These are phyloP conservation scores for Neoitamus cyanurus DNA, from an alignment of 2,888 invertebrate genomes.

Conservation along the genomic window DNA sequence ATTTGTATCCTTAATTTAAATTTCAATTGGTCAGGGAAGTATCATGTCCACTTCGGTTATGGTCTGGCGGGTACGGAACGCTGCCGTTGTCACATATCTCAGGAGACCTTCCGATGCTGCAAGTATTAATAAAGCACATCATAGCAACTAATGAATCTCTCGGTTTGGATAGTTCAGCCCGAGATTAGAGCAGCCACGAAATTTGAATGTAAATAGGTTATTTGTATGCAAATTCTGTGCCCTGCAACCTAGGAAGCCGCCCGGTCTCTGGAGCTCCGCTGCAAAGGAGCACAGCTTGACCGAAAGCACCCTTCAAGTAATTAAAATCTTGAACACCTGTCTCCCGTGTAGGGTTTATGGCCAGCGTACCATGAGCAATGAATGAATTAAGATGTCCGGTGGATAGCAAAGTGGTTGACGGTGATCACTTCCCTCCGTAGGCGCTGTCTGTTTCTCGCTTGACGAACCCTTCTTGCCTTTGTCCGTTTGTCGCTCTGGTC, in stretches of 20 bases:
- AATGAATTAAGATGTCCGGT: constrained; percentile 49
- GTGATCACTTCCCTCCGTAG: not conserved
- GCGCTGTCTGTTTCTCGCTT: constrained; percentile 15
- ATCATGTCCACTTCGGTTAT: not conserved
- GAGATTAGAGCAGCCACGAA: constrained; percentile 39
- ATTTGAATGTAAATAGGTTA: constrained; percentile 51
- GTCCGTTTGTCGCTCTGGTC: not conserved
- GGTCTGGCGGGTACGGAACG: not conserved
- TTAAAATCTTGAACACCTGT: constrained; percentile 45
- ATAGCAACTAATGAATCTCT: constrained; percentile 26
- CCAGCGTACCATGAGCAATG: constrained; percentile 40
- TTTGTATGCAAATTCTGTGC: constrained; percentile 51
- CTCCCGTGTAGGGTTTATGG: constrained; percentile 39
- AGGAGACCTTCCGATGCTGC: not conserved
- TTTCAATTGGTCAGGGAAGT: constrained; percentile 24
- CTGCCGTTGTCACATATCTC: constrained; percentile 24
- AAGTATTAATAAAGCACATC: constrained; percentile 38
- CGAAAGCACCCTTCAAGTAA: constrained; percentile 39
- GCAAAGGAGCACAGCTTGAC: constrained; percentile 35
- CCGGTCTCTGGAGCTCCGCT: not conserved
- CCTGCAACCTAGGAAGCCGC: constrained; percentile 7
- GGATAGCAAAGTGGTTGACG: constrained; percentile 31
- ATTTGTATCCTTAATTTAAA: constrained; percentile 36
- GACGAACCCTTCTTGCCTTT: constrained; percentile 39
- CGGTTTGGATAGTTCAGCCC: constrained; percentile 11